A percentile compares a stretch with the other conserved stretches of the same genome.
These are phyloP conservation scores for Tragelaphus scriptus DNA, from an alignment of 2,113 vertebrate genomes.

Conservation along the genomic window DNA sequence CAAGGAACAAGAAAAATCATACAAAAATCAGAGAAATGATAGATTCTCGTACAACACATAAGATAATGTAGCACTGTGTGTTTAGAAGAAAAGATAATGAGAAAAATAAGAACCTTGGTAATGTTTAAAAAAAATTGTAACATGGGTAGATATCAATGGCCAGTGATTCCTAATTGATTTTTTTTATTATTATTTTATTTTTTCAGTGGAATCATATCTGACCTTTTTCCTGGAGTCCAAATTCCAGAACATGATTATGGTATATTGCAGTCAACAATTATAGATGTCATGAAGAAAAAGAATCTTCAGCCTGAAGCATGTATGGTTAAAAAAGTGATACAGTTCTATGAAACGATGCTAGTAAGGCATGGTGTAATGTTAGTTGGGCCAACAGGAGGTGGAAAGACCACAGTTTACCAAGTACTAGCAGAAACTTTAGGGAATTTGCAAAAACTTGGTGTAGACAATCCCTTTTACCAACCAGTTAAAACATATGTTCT, in stretches of 20 bases:
- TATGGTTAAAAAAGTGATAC: slow-evolving; percentile 89
- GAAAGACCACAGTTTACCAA: slow-evolving; percentile 88
- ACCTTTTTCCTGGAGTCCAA: slow-evolving; percentile 88
- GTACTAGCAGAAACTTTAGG: slow-evolving; percentile 84
- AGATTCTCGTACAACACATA: not conserved
- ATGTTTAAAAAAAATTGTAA: not conserved
- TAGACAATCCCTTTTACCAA: slow-evolving; percentile 82
- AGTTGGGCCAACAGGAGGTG: slow-evolving; percentile 89
- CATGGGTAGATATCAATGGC: not conserved
- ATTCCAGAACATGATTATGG: slow-evolving; percentile 92
- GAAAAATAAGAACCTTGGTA: not conserved
- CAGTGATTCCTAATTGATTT: not conserved
- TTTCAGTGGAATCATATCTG: slow-evolving; percentile 88
- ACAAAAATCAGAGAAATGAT: not conserved
- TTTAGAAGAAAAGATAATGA: not conserved
- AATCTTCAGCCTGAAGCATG: slow-evolving; percentile 83
- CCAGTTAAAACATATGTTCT: slow-evolving; percentile 86
- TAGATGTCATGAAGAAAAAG: slow-evolving; percentile 78
- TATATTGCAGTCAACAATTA: slow-evolving; percentile 84
- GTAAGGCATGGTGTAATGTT: slow-evolving; percentile 93
- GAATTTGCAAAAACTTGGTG: slow-evolving; percentile 74
- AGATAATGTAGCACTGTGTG: not conserved
- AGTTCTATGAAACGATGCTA: slow-evolving; percentile 91
- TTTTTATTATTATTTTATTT: slow-evolving; percentile 18
- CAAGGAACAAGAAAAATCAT: not conserved